A percentile compares a stretch with the other conserved stretches of the same genome.
These are phyloP conservation scores for Nycticebus coucang DNA, from an alignment of 2,113 vertebrate genomes.

Conservation along the genomic window DNA sequence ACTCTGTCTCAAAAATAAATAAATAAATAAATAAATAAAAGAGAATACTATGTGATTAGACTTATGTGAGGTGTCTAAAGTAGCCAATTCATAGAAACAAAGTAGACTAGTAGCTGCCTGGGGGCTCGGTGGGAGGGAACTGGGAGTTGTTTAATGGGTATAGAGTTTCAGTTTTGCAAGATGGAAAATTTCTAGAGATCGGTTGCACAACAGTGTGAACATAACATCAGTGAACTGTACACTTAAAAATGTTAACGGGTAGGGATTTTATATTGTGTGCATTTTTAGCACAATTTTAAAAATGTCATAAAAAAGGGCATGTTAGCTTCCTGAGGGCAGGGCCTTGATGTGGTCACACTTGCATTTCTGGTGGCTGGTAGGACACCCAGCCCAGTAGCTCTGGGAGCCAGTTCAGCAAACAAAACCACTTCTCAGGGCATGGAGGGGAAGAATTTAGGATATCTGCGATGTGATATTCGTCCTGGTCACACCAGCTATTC, in stretches of 20 bases:
- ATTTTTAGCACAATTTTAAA: background rate
- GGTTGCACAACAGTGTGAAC: background rate
- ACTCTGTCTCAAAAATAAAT: no score
- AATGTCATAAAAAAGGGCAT: background rate
- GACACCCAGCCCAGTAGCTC: background rate
- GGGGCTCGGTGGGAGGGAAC: background rate
- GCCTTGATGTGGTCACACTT: background rate
- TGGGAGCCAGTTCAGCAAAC: slow-evolving; percentile 53
- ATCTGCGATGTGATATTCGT: slow-evolving; percentile 73
- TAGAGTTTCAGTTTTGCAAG: background rate
- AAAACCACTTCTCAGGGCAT: slow-evolving; percentile 35
- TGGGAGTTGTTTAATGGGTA: background rate
- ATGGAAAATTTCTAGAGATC: background rate
- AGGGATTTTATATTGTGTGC: background rate
- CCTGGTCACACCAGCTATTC: slow-evolving; percentile 45
- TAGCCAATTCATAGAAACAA: slow-evolving; percentile 4
- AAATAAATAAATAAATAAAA: no score
- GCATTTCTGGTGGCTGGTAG: background rate
- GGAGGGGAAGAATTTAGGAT: slow-evolving; percentile 64
- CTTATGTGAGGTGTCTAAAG: background rate
- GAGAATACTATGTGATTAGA: background rate
- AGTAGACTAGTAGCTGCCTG: background rate
- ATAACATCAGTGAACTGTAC: background rate
- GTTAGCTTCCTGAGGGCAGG: background rate
- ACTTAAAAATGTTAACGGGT: background rate